A percentile compares a stretch with the other conserved stretches of the same genome.
phyloP scores from a whole-genome alignment of 2,888 invertebrate genomes.

The Tipula unca region DNA sequence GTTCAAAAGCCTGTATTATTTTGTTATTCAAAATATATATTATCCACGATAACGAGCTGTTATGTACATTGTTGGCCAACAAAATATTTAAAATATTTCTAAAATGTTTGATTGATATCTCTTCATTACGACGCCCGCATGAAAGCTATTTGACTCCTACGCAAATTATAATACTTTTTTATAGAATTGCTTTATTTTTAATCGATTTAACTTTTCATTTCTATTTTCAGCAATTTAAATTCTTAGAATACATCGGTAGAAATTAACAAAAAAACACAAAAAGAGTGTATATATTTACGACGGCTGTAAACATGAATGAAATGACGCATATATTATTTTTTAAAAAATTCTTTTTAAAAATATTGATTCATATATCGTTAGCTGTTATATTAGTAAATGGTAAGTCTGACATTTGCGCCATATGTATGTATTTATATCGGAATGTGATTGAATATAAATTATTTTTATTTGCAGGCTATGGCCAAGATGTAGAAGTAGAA shows the following conservation, averaged over 20 bases:
- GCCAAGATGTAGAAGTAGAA: constrained; percentile 54
- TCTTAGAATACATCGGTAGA: not conserved
- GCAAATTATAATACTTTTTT: no score
- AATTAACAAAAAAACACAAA: not conserved
- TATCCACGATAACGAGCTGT: no score
- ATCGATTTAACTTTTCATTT: not conserved
- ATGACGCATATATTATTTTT: constrained; percentile 16
- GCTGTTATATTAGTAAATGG: constrained; percentile 30
- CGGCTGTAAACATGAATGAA: not conserved
- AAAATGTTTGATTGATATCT: no score
- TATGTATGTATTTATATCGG: not conserved
- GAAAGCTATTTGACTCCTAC: no score
- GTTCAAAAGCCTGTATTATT: no score
- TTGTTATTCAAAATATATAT: no score
- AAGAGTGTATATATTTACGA: not conserved
- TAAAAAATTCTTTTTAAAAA: constrained; percentile 24
- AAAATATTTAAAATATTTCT: no score
- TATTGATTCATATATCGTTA: constrained; percentile 25
- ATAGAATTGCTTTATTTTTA: no score
- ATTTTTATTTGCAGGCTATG: constrained; percentile 52
- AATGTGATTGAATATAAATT: not conserved
- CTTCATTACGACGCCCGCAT: no score
- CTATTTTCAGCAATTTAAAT: not conserved
- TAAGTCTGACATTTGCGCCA: no score
- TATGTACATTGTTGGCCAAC: no score